Evolutionary conservation across 2,113 vertebrate genomes (phyloP).

Genomic region (Anser brachyrhynchus): DNA sequence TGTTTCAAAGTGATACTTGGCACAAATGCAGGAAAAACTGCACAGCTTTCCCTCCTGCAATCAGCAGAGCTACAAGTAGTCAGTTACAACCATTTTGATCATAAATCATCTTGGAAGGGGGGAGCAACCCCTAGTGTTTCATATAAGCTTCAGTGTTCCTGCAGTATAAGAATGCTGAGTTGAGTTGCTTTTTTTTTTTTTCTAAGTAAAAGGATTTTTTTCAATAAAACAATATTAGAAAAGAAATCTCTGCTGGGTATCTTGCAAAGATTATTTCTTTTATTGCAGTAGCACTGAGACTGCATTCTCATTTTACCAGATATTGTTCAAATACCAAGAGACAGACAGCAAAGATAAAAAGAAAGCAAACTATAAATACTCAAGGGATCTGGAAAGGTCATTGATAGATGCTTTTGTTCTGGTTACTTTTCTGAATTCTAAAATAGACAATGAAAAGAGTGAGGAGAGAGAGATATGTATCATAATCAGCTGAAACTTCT

Average conservation of each 20-base stretch:
- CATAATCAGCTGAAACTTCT: background rate
- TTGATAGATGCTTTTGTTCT: background rate
- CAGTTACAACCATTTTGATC: background rate
- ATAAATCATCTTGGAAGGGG: background rate
- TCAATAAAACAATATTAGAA: conserved; percentile 16
- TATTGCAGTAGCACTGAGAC: background rate
- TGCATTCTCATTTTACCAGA: conserved; percentile 15
- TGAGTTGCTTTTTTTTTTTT: too few species aligned
- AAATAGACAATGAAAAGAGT: background rate
- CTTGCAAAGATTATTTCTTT: conserved; percentile 13
- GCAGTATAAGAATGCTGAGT: too few species aligned
- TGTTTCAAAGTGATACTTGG: background rate
- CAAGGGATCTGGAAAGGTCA: conserved; percentile 30
- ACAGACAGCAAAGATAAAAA: background rate
- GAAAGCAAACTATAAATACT: background rate
- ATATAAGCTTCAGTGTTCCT: background rate
- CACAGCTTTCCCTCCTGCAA: background rate
- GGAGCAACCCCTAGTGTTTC: background rate
- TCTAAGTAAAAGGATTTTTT: background rate
- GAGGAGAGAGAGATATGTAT: background rate
- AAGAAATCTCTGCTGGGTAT: conserved; percentile 23
- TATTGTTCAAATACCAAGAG: conserved; percentile 38
- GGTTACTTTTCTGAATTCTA: background rate
- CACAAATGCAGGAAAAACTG: background rate
- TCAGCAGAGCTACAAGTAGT: background rate